Conservation (phyloP, 2,797 vertebrate species). For the Pseudotriccus pelzelni region DNA sequence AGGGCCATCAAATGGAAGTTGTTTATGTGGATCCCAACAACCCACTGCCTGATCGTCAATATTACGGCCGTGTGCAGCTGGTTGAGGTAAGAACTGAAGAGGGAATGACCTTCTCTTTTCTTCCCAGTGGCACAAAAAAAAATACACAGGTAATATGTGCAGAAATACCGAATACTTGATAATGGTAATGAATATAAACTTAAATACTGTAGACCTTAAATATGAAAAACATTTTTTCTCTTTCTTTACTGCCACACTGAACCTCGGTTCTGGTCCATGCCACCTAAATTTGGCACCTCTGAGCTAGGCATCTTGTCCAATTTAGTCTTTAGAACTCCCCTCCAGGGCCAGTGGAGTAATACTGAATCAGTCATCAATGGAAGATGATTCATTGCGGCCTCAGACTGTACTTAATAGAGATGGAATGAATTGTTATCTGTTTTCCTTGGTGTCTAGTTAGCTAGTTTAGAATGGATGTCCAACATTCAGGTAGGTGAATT, state of each 20-base stretch:
- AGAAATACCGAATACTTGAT: neutral
- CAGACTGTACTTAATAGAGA: conserved; percentile 10
- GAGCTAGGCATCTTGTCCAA: neutral
- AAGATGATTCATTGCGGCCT: neutral
- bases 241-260: neutral
- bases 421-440: neutral
- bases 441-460: neutral
- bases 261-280: neutral
- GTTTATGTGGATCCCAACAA: conserved; percentile 78
- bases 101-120: neutral
- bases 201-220: neutral
- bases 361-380: neutral
- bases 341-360: neutral
- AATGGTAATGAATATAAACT: neutral
- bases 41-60: conserved; percentile 84
- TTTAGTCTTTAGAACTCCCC: neutral
- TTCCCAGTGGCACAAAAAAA: neutral
- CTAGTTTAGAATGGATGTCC: neutral
- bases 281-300: neutral
- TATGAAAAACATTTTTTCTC: neutral
- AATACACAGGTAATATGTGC: neutral
- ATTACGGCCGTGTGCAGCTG: conserved; percentile 85
- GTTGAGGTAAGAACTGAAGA: conserved; percentile 82
- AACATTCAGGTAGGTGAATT: neutral
- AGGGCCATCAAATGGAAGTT: conserved; percentile 84